Base-by-base conservation (phyloP, 1,140 invertebrate species). In the Hesperophylax magnus region DNA sequence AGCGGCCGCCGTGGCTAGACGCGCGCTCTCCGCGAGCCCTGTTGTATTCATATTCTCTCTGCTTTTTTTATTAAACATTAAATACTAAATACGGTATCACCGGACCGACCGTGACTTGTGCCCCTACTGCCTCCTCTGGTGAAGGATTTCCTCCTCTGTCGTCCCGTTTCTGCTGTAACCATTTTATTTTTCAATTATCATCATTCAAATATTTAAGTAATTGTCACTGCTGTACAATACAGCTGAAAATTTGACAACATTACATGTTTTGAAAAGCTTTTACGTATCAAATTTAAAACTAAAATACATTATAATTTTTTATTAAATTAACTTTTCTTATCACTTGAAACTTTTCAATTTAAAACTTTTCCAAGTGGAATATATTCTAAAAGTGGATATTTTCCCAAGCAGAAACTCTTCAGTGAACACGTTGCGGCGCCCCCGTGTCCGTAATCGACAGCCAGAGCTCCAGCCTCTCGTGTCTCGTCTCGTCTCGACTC, bases 1-100 rank as follows among this genome's bases (percentile, higher is more conserved):
- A 84, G 83, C 78, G 80, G 83, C 83, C 83, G 80, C 67, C 83
- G 80, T 81, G 83, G 83, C 83, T 84, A 81, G 80, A 84, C 83
- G 83, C 83, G 82, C 80, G 78, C 82, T 83, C 76, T 47, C 65
- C 61, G 79, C 74, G 81, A 77, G 77, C 61, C 79, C 77, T 71
- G 79, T 81, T 80, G 74, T 58, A 81, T 72, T 76, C 72, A 76
- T 53, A 52, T 53, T 75, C 76, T 79, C 31, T 83, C 65, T 83
- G 82, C 82, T 83, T 83, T 76, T 82, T 80, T 79, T 80, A 77
- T 47, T 58, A 60, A 58, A 58, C 72, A 60, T 79, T 20, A 77
- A 80, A 79, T 47, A 67, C 47, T 20, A 77, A 76, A 79, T 58
- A 34, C 69, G 78, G 47, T 58, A 80, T 60, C 47, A 63, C 47